Percentiles rank a stretch among this genome's conserved stretches.
Conservation (phyloP, 1,140 invertebrate species). For the Vanessa tameamea region DNA sequence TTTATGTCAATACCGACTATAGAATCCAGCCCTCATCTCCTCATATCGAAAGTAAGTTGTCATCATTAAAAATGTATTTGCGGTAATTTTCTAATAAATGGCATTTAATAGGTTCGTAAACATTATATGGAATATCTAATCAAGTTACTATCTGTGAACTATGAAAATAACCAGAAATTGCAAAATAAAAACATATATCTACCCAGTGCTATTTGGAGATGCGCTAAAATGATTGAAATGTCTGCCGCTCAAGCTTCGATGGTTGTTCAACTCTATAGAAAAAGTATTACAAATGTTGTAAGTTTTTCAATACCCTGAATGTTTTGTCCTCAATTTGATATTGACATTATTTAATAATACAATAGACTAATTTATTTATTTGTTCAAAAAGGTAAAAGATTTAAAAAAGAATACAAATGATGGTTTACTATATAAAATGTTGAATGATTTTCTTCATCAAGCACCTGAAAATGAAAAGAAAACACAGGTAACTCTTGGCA, state of each 20-base stretch:
- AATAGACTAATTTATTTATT: neutral
- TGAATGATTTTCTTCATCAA: constrained; percentile 60
- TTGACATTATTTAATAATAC: neutral
- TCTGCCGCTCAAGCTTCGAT: constrained; percentile 69
- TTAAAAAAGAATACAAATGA: constrained; percentile 65
- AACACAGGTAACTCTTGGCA: constrained; percentile 53
- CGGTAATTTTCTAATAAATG: neutral
- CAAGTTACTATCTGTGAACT: constrained; percentile 69
- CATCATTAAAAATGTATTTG: neutral
- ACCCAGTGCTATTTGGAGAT: constrained; percentile 74
- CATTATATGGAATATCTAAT: constrained; percentile 76
- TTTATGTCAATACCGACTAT: constrained; percentile 63
- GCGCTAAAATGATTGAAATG: constrained; percentile 74
- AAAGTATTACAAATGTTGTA: constrained; percentile 65
- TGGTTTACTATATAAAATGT: constrained; percentile 59
- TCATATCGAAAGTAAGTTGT: constrained; percentile 67
- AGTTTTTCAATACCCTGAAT: constrained; percentile 16
- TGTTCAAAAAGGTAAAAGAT: constrained; percentile 60
- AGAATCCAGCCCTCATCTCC: constrained; percentile 65
- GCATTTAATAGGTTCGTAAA: constrained; percentile 64
- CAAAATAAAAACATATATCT: constrained; percentile 71
- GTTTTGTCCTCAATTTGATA: neutral
- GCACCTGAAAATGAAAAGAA: constrained; percentile 69
- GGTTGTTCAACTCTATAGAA: constrained; percentile 71
- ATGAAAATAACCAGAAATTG: constrained; percentile 67